These are phyloP conservation scores for Dendroctonus ponderosae DNA, from an alignment of 1,140 invertebrate species.

Conservation along the genomic window DNA sequence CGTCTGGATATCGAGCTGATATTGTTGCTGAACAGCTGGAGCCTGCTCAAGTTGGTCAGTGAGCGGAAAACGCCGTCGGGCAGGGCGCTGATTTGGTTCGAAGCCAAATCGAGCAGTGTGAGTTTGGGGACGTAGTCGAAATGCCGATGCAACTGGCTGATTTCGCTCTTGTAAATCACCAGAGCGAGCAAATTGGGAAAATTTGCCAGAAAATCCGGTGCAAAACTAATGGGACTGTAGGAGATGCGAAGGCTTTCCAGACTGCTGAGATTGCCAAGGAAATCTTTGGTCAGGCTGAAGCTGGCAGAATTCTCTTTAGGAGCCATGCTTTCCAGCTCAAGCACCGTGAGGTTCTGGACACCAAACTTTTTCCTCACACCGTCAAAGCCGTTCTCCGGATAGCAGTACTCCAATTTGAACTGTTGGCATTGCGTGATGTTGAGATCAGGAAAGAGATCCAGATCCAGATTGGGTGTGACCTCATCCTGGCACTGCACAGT, in stretches of 20 bases:
- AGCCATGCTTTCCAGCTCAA: constrained; percentile 7
- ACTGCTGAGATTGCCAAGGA: not conserved
- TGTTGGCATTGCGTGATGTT: constrained; percentile 1
- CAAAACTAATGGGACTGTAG: constrained; percentile 8
- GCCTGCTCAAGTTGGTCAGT: constrained; percentile 20
- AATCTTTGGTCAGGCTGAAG: constrained; percentile 1
- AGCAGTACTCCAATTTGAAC: constrained; percentile 21
- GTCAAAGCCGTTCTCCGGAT: constrained; percentile 10
- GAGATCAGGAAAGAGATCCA: constrained; percentile 6
- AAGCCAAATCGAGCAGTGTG: constrained; percentile 3
- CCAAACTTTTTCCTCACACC: constrained; percentile 9
- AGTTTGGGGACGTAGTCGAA: constrained; percentile 24
- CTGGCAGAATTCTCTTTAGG: not conserved
- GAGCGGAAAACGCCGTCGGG: constrained; percentile 20
- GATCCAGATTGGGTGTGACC: not conserved
- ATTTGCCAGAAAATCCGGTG: constrained; percentile 13
- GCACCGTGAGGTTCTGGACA: constrained; percentile 4
- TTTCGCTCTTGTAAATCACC: constrained; percentile 2
- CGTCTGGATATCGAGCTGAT: constrained; percentile 22
- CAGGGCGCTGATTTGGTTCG: constrained; percentile 9
- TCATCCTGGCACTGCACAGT: constrained; percentile 7
- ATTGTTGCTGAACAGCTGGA: constrained; percentile 31
- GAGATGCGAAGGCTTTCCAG: constrained; percentile 9
- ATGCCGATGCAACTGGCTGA: constrained; percentile 7
- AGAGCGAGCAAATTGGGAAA: constrained; percentile 11